Evolutionary conservation across 2,113 vertebrate species (phyloP), one percentile per base, ranked within the genome.

Genomic region (Corydoras maculifer): DNA sequence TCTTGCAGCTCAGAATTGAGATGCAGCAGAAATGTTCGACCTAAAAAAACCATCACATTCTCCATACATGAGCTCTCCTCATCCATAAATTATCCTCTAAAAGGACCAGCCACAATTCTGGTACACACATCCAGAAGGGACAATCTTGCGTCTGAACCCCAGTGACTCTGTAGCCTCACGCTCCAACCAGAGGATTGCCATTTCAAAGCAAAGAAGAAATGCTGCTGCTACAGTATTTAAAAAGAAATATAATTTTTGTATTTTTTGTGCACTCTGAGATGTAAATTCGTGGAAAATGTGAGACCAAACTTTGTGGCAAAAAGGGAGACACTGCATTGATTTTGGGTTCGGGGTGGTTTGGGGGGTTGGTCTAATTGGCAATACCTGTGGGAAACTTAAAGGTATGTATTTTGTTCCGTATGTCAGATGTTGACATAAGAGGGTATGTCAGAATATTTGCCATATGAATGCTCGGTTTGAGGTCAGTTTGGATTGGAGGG

Each of bases 141-240:
- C 88, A 88, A 88, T 88, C 84, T 68, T 77, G 82, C 80, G 60
- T 73, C 80, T 83, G 73, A 25, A 59, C 73, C 77, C 80, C 49
- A 75, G 82, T 78, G 79, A 85, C 81, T 86, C 81, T 68, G 69
- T 77, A 83, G 83, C 83, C 85, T 86, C 78, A 35, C 71, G 71
- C 72, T 80, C 82, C 79, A 78, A 80, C 80, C 78, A 74, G 83
- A 89, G 85, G 87, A 81, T 84, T 82, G 80, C 79, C 77, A 83
- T 82, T 84, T 85, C 78, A 88, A 76, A 59, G 68, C 82, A 76
- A 82, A 74, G 69, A 87, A 76, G 82, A 55, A 70, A 69, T 72
- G 78, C 50, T 88, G 89, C 89, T 91, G 90, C 89, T 91, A 90
- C 86, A 85, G 86, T 90, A 87, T 90, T 89, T 89, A 25, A 88